Evolutionary conservation across 2,797 vertebrate genomes (phyloP), one percentile per base, ranked within the genome.

Genomic region (Amazonetta brasiliensis): DNA sequence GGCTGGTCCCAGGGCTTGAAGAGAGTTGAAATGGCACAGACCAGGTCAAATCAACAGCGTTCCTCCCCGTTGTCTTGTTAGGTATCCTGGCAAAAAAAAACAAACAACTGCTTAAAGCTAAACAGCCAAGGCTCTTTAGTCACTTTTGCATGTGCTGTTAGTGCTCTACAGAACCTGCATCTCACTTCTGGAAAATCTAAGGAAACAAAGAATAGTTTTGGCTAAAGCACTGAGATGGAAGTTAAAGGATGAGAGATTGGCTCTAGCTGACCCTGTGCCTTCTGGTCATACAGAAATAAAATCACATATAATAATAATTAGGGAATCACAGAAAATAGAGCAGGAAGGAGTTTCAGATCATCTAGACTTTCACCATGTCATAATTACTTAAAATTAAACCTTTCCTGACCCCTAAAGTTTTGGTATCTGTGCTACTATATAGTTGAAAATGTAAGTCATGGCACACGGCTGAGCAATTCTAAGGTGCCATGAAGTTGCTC

Each of bases 361-460:
- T 54, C 39, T 58, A 41, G 22, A 48, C 16, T 64, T 89, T 72
- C 44, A 6, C 15, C 44, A 92, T 37, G 8, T 28, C 31, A 62
- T 17, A 43, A 73, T 58, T 62, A 52, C 4, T 78, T 73, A 11
- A 11, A 79, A 82, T 2, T 17, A 37, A 73, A 4, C 7, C 12
- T 90, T 44, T 73, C 4, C 28, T 78, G 76, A 20, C 12, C 12
- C 23, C 23, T 26, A 43, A 73, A 76, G 17, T 5, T 41, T 67
- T 79, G 2, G 7, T 7, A 33, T 83, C 71, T 1, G 0, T 66
- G 23, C 30, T 50, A 14, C 41, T 82, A 19, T 0, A 30, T 1
- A 74, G 12, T 1, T 31, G 19, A 33, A 69, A 22, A 60, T n/a
- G 20, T 69, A 74, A 69, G 35, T n/a, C 12, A 2, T 7, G 23